phyloP scores from a whole-genome alignment of 2,113 vertebrate species.

The Phalacrocorax carbo region DNA sequence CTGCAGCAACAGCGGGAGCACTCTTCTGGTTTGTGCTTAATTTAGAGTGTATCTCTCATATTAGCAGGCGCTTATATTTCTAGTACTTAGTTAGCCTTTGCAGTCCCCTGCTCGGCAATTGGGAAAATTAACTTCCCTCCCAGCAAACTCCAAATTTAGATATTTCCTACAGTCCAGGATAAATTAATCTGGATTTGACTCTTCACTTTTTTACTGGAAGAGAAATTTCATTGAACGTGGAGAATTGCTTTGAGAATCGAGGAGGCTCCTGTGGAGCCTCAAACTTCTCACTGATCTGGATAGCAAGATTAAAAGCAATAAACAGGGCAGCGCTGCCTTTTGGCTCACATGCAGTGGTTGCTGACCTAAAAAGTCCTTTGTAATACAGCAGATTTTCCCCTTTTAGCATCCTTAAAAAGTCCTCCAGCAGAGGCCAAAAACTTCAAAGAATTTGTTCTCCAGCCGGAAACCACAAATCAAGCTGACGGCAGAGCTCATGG shows the following conservation, averaged over 20 bases:
- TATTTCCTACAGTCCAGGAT: neutral
- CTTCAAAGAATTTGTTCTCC: constrained; percentile 57
- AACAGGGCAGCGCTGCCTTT: neutral
- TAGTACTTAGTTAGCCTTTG: neutral
- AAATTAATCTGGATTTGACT: neutral
- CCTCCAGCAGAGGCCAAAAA: constrained; percentile 46
- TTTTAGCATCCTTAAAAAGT: constrained; percentile 43
- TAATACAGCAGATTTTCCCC: constrained; percentile 13
- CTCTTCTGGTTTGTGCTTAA: neutral
- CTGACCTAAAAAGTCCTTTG: constrained; percentile 47
- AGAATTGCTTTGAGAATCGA: neutral
- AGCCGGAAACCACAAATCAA: constrained; percentile 64
- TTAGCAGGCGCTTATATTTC: neutral
- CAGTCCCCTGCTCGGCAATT: neutral
- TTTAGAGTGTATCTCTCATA: neutral
- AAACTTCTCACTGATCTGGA: neutral
- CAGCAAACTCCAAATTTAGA: neutral
- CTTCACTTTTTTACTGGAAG: neutral
- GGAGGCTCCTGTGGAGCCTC: neutral
- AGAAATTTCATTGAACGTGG: neutral
- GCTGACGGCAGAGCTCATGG: constrained; percentile 46
- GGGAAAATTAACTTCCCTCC: neutral
- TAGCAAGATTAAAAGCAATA: neutral
- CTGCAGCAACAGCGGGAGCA: rapidly evolving
- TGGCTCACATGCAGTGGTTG: neutral